These are phyloP conservation scores for Caenorhabditis inopinata DNA, from an alignment of 1,140 invertebrate species.

Conservation along the genomic window DNA sequence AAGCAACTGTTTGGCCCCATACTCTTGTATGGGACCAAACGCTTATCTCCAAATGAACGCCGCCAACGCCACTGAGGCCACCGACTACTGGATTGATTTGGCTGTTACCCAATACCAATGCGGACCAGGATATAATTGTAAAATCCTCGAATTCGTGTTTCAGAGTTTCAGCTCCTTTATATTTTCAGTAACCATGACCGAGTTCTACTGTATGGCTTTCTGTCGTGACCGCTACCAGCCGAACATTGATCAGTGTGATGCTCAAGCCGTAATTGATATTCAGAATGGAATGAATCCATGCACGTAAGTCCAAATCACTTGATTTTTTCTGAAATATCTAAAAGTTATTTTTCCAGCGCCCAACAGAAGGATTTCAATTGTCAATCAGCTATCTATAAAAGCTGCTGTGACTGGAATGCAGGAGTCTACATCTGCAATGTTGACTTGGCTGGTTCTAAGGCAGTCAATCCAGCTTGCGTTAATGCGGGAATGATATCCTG, in stretches of 20 bases:
- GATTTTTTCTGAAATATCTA: too few species aligned
- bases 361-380: constrained; percentile 34
- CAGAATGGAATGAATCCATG: constrained; percentile 2
- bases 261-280: not conserved
- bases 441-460: not conserved
- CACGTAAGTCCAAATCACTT: too few species aligned
- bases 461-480: not conserved
- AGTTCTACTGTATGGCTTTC: constrained; percentile 35
- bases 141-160: too few species aligned
- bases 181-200: constrained; percentile 5
- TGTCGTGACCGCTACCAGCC: constrained; percentile 24
- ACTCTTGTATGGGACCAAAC: constrained; percentile 12
- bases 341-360: not conserved
- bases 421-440: constrained; percentile 38
- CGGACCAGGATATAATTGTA: constrained; percentile 33
- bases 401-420: constrained; percentile 31
- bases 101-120: constrained; percentile 33
- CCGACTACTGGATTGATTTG: constrained; percentile 41
- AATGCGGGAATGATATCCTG: not conserved
- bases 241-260: constrained; percentile 22
- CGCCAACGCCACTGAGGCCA: constrained; percentile 26
- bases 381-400: constrained; percentile 3
- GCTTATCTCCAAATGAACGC: not conserved
- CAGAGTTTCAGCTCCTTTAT: not conserved
- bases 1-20: constrained; percentile 23